Evolutionary conservation across 64 coral and sea anemone species (phyloP).

Genomic region (Trachythela sp.): DNA sequence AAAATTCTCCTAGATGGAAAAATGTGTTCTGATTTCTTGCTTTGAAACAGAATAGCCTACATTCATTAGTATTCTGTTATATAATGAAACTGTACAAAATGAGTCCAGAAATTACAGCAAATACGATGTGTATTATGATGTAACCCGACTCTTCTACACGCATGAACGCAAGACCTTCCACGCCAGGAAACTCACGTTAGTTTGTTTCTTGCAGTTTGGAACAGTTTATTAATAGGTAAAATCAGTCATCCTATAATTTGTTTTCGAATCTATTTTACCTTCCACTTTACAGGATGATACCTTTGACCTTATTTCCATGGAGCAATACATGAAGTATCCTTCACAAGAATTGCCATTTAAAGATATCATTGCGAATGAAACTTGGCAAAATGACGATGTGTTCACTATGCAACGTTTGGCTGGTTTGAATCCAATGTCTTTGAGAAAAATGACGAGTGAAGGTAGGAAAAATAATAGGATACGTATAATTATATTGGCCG

Average conservation of each 20-base stretch:
- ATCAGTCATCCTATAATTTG: too few species aligned
- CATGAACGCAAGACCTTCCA: too few species aligned
- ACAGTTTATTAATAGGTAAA: not conserved
- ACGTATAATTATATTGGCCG: not conserved
- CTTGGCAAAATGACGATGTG: not conserved
- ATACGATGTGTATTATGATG: too few species aligned
- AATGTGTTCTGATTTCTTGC: too few species aligned
- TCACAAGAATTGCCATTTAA: not conserved
- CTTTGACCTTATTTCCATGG: not conserved
- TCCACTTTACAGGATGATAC: not conserved
- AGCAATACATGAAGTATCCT: not conserved
- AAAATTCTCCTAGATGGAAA: too few species aligned
- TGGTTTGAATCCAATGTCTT: not conserved
- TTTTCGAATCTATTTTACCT: not conserved
- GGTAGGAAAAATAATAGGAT: not conserved
- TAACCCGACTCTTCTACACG: too few species aligned
- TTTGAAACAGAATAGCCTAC: too few species aligned
- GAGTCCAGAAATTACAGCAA: too few species aligned
- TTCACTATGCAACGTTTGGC: not conserved
- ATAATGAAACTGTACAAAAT: too few species aligned
- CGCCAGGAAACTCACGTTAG: too few species aligned
- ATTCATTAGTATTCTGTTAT: too few species aligned
- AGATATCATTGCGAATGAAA: not conserved
- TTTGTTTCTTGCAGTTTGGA: too few species aligned
- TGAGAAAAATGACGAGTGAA: not conserved